Evolutionary conservation across 35 echinoderm and acorn worm species (phyloP).

Genomic region (Nesometra sesokonis): DNA sequence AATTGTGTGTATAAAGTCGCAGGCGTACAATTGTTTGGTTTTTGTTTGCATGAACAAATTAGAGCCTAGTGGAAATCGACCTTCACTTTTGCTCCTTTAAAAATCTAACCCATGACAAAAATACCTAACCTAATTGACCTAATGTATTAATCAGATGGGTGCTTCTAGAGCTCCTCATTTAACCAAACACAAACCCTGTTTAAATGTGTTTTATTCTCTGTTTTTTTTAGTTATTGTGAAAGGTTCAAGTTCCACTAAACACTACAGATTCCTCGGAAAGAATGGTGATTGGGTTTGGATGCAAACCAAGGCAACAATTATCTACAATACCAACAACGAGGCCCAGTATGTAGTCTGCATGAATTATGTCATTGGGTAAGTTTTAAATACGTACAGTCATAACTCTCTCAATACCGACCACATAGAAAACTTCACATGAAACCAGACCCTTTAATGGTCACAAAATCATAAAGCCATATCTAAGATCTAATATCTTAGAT

Average conservation of each 20-base stretch:
- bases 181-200: no score
- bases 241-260: constrained; percentile 92
- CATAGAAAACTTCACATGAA: neutral
- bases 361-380: constrained; percentile 98
- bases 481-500: neutral
- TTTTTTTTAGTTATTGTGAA: constrained; percentile 76
- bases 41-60: no score
- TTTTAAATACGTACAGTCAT: neutral
- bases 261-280: constrained; percentile 95
- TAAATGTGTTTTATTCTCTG: neutral
- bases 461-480: neutral
- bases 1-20: no score
- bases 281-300: constrained; percentile 90
- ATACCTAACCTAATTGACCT: no score
- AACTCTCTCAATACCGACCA: neutral
- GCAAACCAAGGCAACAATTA: constrained; percentile 94
- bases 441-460: neutral
- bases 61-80: no score
- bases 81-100: no score
- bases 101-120: no score
- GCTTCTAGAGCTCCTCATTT: no score
- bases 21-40: no score
- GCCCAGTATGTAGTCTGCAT: constrained; percentile 97
- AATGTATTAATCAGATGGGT: no score
- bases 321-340: constrained; percentile 96